Percentiles rank a stretch among this genome's conserved stretches.
phyloP scores from a whole-genome alignment of 2,113 vertebrate species.

The Psephotus haematonotus region DNA sequence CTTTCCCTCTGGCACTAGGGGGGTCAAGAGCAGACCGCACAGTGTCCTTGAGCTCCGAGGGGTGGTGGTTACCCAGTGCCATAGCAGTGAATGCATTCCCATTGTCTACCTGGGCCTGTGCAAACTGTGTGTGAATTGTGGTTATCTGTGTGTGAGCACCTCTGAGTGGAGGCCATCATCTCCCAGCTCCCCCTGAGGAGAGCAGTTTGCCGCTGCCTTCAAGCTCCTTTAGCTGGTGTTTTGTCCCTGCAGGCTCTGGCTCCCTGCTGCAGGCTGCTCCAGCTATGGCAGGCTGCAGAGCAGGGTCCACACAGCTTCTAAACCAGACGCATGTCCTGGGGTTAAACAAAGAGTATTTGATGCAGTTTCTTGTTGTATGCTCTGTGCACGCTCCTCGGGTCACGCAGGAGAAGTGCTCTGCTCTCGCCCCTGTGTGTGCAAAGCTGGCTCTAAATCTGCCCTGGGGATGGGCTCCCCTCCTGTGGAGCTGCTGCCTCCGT shows the following conservation, averaged over 20 bases:
- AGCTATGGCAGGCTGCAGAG: background rate
- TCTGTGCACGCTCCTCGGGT: background rate
- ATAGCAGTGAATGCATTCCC: background rate
- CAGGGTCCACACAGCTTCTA: background rate
- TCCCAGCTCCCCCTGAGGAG: accelerated
- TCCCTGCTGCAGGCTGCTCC: too few relatives aligned
- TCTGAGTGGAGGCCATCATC: background rate
- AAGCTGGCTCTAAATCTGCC: background rate
- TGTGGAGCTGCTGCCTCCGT: background rate
- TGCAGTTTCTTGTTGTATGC: accelerated
- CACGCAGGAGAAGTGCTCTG: background rate
- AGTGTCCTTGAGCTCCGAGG: background rate
- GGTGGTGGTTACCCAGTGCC: background rate
- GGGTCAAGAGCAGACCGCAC: too few relatives aligned
- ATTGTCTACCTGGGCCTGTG: background rate
- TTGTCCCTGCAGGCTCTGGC: background rate
- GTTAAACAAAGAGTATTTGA: too few relatives aligned
- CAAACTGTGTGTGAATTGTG: accelerated
- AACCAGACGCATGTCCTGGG: background rate
- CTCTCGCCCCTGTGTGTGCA: accelerated
- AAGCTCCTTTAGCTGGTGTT: background rate
- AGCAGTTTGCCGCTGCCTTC: background rate
- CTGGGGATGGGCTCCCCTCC: background rate
- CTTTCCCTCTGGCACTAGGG: background rate
- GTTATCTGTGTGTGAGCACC: accelerated